A percentile compares a stretch with the other conserved stretches of the same genome.
Evolutionary conservation across 2,797 vertebrate genomes (phyloP).

Genomic region (Argentina silus): DNA sequence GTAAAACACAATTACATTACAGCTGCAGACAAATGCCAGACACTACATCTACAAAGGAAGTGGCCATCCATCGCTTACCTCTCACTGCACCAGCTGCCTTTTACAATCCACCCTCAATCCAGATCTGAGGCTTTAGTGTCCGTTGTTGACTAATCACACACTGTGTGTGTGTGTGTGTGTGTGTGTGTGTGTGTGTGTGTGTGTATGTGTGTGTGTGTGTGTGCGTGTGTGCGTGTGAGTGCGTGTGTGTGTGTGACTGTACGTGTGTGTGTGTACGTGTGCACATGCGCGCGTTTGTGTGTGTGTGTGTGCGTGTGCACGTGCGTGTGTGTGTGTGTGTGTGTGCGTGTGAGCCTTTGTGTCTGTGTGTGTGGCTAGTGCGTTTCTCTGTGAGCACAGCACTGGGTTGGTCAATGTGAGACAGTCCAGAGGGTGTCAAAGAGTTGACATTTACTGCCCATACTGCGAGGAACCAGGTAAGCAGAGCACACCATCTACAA

Average conservation of each 20-base stretch:
- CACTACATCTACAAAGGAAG: constrained; percentile 62
- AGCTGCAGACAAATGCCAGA: constrained; percentile 74
- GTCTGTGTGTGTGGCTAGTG: background rate
- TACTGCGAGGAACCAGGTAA: constrained; percentile 77
- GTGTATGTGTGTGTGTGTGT: constrained; percentile 6
- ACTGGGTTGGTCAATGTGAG: constrained; percentile 62
- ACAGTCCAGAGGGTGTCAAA: constrained; percentile 74
- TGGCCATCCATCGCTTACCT: constrained; percentile 40
- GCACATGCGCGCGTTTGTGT: constrained; percentile 26
- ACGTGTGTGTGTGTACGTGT: constrained; percentile 4
- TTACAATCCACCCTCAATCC: constrained; percentile 15
- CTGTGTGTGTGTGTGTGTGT: background rate
- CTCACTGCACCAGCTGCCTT: constrained; percentile 22
- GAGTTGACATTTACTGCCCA: constrained; percentile 73
- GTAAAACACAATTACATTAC: constrained; percentile 76
- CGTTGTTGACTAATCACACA: background rate
- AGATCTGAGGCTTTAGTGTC: background rate
- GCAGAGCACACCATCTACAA: constrained; percentile 79
- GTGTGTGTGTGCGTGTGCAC: constrained; percentile 23
- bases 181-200: background rate
- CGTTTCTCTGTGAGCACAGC: too few species aligned
- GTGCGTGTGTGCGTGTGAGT: constrained; percentile 33
- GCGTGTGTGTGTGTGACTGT: background rate
- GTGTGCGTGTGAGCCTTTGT: background rate
- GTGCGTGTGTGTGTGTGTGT: constrained; percentile 26